A percentile compares a stretch with the other conserved stretches of the same genome.
Conservation (phyloP, 2,113 vertebrate species). For the Rissa tridactyla region DNA sequence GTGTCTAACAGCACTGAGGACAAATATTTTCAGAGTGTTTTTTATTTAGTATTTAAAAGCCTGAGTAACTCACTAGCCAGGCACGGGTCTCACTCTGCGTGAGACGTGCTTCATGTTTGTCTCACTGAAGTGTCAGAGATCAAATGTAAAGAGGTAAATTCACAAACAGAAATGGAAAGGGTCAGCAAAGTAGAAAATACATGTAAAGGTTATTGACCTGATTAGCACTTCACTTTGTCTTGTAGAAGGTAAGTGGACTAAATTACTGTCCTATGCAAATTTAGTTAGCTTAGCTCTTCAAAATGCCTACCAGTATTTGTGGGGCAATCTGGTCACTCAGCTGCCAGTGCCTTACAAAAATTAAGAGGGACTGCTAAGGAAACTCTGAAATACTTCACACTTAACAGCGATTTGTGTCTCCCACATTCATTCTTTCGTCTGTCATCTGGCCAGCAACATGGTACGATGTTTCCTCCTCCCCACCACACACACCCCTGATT, state of each 20-base stretch:
- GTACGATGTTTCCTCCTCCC: not conserved
- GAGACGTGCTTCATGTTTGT: not conserved
- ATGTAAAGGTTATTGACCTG: not conserved
- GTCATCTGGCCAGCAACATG: not conserved
- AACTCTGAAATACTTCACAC: not conserved
- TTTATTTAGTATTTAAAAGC: not conserved
- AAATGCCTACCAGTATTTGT: not conserved
- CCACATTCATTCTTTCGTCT: not conserved
- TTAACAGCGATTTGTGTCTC: not conserved
- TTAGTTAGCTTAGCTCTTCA: not conserved
- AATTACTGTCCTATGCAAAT: not conserved
- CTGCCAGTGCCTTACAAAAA: not conserved
- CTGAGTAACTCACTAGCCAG: not conserved
- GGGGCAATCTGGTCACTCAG: not conserved
- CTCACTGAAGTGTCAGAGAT: not conserved
- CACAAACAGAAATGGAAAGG: not conserved
- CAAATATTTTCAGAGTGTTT: not conserved
- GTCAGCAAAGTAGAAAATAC: not conserved
- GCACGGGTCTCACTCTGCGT: not conserved
- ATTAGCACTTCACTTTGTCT: not conserved
- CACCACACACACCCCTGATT: not conserved
- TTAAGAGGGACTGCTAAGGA: not conserved
- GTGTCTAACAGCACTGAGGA: not conserved
- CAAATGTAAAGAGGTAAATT: not conserved
- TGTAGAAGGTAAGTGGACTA: not conserved